phyloP scores from a whole-genome alignment of 2,797 vertebrate species.

The Anas acuta region DNA sequence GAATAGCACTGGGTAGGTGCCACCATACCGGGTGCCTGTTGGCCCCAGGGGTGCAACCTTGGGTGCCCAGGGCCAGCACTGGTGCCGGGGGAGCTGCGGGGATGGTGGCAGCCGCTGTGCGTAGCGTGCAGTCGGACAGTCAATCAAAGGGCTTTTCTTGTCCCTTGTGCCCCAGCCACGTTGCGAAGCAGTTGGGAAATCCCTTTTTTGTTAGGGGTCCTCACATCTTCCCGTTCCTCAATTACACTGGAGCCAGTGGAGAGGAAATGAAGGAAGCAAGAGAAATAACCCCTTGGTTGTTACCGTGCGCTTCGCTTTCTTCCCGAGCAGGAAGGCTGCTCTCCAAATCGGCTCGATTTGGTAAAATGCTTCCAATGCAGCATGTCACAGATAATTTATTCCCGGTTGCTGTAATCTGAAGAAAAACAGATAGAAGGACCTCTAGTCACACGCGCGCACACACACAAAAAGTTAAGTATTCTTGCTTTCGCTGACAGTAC shows the following conservation, averaged over 20 bases:
- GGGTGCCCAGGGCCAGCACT: too few species aligned
- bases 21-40: rapidly evolving
- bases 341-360: slow-evolving; percentile 71
- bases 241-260: slow-evolving; percentile 47
- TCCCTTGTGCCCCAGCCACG: background rate
- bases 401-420: slow-evolving; percentile 78
- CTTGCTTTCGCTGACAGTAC: slow-evolving; percentile 86
- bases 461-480: slow-evolving; percentile 79
- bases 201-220: slow-evolving; percentile 41
- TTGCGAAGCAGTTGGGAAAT: slow-evolving; percentile 18
- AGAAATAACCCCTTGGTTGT: background rate
- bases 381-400: slow-evolving; percentile 82
- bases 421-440: slow-evolving; percentile 78
- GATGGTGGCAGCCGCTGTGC: background rate
- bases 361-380: slow-evolving; percentile 73
- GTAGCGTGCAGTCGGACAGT: background rate
- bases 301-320: background rate
- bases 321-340: slow-evolving; percentile 18
- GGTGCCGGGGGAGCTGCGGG: background rate
- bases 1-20: background rate
- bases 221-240: slow-evolving; percentile 29
- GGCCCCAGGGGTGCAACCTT: background rate
- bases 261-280: background rate
- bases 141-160: background rate
- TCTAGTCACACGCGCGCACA: slow-evolving; percentile 60